Evolutionary conservation across 2,113 vertebrate genomes (phyloP).

Genomic region (Xiphophorus maculatus): DNA sequence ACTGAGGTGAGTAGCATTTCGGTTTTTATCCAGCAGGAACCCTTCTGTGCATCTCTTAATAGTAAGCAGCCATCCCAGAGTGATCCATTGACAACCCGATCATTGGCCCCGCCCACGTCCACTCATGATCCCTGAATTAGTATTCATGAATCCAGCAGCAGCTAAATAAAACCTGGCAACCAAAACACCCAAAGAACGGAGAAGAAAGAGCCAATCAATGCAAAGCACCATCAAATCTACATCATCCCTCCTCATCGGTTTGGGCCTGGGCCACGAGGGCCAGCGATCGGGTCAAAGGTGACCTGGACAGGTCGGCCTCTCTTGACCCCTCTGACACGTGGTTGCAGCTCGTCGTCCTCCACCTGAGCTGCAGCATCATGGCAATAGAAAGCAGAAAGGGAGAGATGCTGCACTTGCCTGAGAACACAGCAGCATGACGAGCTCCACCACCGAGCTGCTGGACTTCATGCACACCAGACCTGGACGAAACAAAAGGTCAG

Average conservation of each 20-base stretch:
- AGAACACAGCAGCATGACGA: slow-evolving; percentile 99
- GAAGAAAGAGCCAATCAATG: slow-evolving; percentile 87
- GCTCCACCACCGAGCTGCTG: slow-evolving; percentile 97
- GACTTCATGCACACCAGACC: slow-evolving; percentile 98
- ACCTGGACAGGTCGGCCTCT: slow-evolving; percentile 83
- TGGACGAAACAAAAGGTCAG: slow-evolving; percentile 64
- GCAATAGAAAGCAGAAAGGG: slow-evolving; percentile 34
- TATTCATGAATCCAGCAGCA: slow-evolving; percentile 97
- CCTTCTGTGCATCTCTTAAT: slow-evolving; percentile 24
- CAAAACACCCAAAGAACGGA: slow-evolving; percentile 79
- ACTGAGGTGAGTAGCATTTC: background rate
- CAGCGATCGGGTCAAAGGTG: slow-evolving; percentile 92
- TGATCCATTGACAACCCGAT: slow-evolving; percentile 82
- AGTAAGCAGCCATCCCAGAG: slow-evolving; percentile 50
- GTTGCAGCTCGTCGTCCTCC: slow-evolving; percentile 73
- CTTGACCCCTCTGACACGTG: slow-evolving; percentile 92
- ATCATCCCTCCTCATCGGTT: slow-evolving; percentile 93
- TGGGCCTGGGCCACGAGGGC: slow-evolving; percentile 84
- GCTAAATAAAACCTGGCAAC: slow-evolving; percentile 97
- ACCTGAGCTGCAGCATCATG: slow-evolving; percentile 69
- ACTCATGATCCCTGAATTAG: slow-evolving; percentile 97
- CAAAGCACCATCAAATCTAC: slow-evolving; percentile 95
- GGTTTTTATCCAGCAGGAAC: background rate
- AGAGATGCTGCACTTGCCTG: slow-evolving; percentile 86
- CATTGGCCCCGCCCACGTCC: slow-evolving; percentile 90